Base-by-base conservation (phyloP, 2,113 vertebrate genomes). In the Neogale vison region DNA sequence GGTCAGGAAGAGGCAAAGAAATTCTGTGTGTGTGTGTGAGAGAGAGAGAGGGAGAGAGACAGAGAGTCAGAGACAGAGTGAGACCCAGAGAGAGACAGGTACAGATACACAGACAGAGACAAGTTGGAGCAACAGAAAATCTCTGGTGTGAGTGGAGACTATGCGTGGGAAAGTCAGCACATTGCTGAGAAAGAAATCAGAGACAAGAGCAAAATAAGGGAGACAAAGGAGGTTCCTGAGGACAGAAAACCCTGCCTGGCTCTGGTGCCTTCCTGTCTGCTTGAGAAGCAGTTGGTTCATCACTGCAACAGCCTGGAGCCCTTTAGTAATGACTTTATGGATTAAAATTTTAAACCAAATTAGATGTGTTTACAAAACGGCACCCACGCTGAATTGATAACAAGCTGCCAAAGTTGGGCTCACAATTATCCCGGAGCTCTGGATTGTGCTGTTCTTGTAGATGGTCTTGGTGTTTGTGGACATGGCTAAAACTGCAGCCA, bases 311-410 rank as follows among this genome's bases (percentile, higher is more conserved):
- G 95, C 95, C 88, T 23, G 80, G 2, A 84, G 88, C 74, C 96
- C 92, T 96, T 76, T 50, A 67, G 87, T 57, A 96, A 90, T 94
- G 90, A 96, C 79, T 94, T 92, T 39, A 79, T 76, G 80, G 83
- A 90, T 98, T 92, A 90, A 96, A 88, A 94, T 93, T 87, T 93
- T 89, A 94, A 97, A 89, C 97, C 74, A 92, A 87, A 92, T 92
- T 84, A 80, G 82, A 88, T 34, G 59, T 94, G 82, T 97, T 96
- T 84, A 88, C 74, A 65, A 72, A 95, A 39, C 39, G 61, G 50
- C 61, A 72, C 23, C 86, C 77, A 42, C 1, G 2, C 55, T n/a
- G 96, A 45, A 89, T 55, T 83, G 82, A 31, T 26, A 29, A 65
- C 0, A 24, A 89, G 47, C 31, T 29, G 31, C 57, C 55, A 47